A percentile compares a stretch with the other conserved stretches of the same genome.
phyloP scores from a whole-genome alignment of 2,888 invertebrate genomes.

The Tetranychus piercei region DNA sequence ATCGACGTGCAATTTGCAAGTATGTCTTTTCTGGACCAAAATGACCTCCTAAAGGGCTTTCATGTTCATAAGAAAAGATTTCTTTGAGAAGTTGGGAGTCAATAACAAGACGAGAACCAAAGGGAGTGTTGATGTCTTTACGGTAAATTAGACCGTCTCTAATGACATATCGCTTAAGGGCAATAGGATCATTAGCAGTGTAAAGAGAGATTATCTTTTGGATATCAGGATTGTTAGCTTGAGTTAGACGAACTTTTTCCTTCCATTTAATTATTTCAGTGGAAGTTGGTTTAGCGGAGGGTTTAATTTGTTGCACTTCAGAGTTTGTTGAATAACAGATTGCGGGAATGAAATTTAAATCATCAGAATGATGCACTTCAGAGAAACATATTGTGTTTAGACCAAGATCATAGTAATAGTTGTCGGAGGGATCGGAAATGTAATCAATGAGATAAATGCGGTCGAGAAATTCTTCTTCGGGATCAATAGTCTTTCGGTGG shows the following conservation, averaged over 20 bases:
- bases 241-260: neutral
- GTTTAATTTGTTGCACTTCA: neutral
- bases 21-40: neutral
- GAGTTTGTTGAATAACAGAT: neutral
- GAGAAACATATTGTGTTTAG: neutral
- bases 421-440: neutral
- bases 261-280: neutral
- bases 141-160: neutral
- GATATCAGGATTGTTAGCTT: neutral
- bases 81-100: neutral
- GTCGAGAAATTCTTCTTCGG: neutral
- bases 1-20: neutral
- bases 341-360: neutral
- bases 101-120: neutral
- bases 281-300: neutral
- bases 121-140: neutral
- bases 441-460: neutral
- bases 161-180: neutral
- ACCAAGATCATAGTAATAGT: neutral
- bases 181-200: neutral
- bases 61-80: neutral
- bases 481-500: neutral
- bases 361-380: neutral
- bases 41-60: neutral
- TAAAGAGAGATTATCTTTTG: neutral